phyloP scores from a whole-genome alignment of 2,888 invertebrate species.

The Andrena bicolor region DNA sequence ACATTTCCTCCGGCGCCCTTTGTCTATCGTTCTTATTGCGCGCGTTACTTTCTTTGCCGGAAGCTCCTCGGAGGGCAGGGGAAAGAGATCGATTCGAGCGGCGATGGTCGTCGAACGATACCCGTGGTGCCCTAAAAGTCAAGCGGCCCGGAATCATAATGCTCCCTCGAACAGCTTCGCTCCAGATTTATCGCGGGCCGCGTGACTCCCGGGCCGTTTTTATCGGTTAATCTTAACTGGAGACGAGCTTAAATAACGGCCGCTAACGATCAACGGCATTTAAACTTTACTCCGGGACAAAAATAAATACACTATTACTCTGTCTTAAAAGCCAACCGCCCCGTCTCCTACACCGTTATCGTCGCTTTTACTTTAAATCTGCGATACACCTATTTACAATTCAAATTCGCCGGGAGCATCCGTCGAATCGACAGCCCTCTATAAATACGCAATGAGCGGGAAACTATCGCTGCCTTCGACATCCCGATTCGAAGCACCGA shows the following conservation, averaged over 20 bases:
- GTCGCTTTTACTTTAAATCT: slow-evolving; percentile 40
- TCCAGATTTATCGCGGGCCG: neutral
- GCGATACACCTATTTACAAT: slow-evolving; percentile 57
- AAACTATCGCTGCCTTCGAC: neutral
- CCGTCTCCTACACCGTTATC: slow-evolving; percentile 13
- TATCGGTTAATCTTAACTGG: neutral
- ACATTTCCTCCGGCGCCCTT: neutral
- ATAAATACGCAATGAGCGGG: slow-evolving; percentile 53
- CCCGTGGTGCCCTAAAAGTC: slow-evolving; percentile 5
- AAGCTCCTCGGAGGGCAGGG: neutral
- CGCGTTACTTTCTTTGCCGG: neutral
- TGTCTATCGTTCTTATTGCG: neutral
- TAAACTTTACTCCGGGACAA: neutral
- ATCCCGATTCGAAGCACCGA: neutral
- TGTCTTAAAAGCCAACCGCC: neutral
- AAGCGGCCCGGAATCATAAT: neutral
- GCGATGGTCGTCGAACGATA: neutral
- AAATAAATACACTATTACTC: neutral
- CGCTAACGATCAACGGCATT: neutral
- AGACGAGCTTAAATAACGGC: neutral
- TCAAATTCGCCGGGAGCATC: slow-evolving; percentile 54
- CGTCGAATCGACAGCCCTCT: slow-evolving; percentile 48
- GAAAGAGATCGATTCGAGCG: neutral
- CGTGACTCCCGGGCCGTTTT: neutral
- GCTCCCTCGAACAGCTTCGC: neutral